These are phyloP conservation scores for Ctenochaetus hawaiiensis DNA, from an alignment of 2,797 vertebrate genomes.

Conservation along the genomic window DNA sequence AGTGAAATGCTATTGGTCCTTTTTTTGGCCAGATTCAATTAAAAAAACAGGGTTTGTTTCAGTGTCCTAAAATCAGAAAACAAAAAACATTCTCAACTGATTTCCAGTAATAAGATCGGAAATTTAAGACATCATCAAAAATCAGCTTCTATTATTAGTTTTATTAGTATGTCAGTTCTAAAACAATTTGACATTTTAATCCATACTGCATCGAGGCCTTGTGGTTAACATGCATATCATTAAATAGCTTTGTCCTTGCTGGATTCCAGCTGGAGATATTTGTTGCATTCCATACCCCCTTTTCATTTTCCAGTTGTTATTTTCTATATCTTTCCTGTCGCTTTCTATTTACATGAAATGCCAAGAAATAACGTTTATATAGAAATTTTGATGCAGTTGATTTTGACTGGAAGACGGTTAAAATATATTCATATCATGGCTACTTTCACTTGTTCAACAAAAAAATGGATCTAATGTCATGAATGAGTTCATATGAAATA, in stretches of 20 bases:
- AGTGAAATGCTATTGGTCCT: constrained; percentile 5
- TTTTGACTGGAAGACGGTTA: neutral
- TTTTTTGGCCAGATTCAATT: constrained; percentile 6
- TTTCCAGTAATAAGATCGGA: neutral
- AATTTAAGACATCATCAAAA: neutral
- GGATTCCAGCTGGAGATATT: neutral
- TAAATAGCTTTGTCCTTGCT: neutral
- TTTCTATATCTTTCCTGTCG: neutral
- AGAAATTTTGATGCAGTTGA: neutral
- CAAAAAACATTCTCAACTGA: neutral
- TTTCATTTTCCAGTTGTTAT: neutral
- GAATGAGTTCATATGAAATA: neutral
- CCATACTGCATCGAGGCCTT: neutral
- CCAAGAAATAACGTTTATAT: neutral
- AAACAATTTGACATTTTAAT: neutral
- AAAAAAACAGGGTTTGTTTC: neutral
- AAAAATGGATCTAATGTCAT: neutral
- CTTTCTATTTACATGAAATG: neutral
- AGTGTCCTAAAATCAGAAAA: neutral
- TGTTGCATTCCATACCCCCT: neutral
- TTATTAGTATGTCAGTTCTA: neutral
- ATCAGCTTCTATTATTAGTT: neutral
- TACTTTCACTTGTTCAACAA: neutral
- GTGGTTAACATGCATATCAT: neutral
- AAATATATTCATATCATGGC: neutral